These are phyloP conservation scores for Phrynosoma platyrhinos DNA, from an alignment of 2,113 vertebrate genomes.

Conservation along the genomic window DNA sequence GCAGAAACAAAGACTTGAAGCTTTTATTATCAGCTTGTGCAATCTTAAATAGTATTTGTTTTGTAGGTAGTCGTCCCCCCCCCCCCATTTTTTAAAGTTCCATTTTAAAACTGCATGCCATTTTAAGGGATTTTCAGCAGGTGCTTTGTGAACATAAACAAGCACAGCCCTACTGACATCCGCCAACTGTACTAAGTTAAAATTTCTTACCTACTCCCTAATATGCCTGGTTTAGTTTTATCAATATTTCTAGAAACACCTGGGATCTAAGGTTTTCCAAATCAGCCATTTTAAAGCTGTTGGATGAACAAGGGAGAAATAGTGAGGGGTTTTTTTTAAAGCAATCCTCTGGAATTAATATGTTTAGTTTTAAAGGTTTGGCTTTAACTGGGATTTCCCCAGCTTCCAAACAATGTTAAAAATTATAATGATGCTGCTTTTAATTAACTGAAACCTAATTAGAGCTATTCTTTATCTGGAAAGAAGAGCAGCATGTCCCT, in stretches of 20 bases:
- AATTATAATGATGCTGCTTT: slow-evolving; percentile 15
- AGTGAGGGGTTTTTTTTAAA: neutral
- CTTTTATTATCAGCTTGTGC: neutral
- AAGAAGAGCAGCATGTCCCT: slow-evolving; percentile 2
- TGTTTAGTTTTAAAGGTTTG: neutral
- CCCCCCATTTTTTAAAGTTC: neutral
- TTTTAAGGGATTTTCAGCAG: neutral
- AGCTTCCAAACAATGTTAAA: slow-evolving; percentile 27
- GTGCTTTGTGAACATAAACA: neutral
- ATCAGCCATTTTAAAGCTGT: slow-evolving; percentile 36
- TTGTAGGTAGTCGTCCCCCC: neutral
- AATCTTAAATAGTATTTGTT: neutral
- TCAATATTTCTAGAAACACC: neutral
- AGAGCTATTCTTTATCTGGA: neutral
- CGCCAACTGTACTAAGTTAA: neutral
- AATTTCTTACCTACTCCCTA: neutral
- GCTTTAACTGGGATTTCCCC: slow-evolving; percentile 7
- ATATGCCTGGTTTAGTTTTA: slow-evolving; percentile 18
- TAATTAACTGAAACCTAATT: slow-evolving; percentile 33
- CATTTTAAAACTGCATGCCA: neutral
- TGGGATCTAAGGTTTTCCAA: slow-evolving; percentile 22
- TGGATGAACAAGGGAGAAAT: neutral
- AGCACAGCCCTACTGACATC: neutral
- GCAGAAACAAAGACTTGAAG: neutral
- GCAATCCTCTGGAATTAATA: neutral